A percentile compares a stretch with the other conserved stretches of the same genome.
Evolutionary conservation across 2,888 invertebrate species (phyloP).

Genomic region (Lasioglossum lativentre): DNA sequence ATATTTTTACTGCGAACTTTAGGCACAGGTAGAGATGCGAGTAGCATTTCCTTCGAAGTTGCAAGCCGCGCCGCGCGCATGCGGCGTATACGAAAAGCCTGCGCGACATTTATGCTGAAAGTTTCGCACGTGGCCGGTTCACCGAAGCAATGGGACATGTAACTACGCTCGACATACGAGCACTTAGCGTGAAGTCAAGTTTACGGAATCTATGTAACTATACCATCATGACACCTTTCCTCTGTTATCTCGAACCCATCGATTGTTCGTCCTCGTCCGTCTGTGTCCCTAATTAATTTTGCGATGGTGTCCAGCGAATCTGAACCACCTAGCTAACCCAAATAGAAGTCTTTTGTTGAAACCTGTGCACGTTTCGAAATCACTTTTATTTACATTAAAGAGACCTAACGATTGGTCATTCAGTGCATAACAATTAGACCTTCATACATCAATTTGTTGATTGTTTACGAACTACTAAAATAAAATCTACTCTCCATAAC

Average conservation of each 20-base stretch:
- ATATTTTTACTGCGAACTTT: conserved; percentile 30
- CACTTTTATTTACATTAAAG: too few species aligned
- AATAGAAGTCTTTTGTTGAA: too few species aligned
- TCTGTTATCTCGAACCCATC: neutral
- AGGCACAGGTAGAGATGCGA: conserved; percentile 37
- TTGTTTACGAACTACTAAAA: too few species aligned
- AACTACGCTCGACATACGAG: conserved; percentile 29
- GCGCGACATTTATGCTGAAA: conserved; percentile 59
- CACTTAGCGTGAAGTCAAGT: conserved; percentile 9
- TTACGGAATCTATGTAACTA: conserved; percentile 30
- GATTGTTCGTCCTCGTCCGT: neutral
- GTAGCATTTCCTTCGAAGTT: conserved; percentile 47
- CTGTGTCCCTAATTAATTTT: neutral
- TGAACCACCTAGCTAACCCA: too few species aligned
- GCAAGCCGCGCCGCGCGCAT: conserved; percentile 24
- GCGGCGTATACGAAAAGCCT: conserved; percentile 53
- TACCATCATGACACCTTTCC: neutral
- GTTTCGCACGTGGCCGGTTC: conserved; percentile 50
- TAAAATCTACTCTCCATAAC: too few species aligned
- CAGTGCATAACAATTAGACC: too few species aligned
- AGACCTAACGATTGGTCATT: too few species aligned
- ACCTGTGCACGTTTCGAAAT: too few species aligned
- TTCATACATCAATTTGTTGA: too few species aligned
- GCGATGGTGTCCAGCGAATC: neutral
- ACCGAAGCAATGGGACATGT: conserved; percentile 29